Evolutionary conservation across 2,113 vertebrate genomes (phyloP).

Genomic region (Gallinago undulata): DNA sequence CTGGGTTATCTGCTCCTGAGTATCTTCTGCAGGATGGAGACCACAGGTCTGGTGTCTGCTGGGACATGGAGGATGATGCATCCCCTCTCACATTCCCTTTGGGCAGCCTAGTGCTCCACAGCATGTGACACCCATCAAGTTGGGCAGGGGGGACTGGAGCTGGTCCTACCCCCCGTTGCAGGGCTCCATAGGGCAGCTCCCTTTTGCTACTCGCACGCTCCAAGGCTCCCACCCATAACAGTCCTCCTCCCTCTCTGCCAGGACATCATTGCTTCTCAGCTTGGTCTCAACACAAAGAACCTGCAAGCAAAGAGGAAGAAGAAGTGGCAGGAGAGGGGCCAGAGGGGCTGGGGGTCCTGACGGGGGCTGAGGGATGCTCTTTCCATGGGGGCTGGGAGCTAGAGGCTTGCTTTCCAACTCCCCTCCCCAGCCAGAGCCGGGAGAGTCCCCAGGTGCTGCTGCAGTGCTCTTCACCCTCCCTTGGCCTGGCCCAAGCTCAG

Average conservation of each 20-base stretch:
- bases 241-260: neutral
- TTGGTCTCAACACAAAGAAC: neutral
- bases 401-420: neutral
- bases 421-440: neutral
- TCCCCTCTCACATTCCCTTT: neutral
- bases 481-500: neutral
- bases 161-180: neutral
- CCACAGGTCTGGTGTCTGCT: neutral
- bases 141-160: neutral
- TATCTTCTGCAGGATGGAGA: neutral
- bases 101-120: neutral
- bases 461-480: neutral
- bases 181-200: neutral
- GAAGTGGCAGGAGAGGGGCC: neutral
- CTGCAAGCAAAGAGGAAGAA: neutral
- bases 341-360: neutral
- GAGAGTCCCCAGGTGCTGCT: neutral
- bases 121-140: neutral
- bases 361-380: neutral
- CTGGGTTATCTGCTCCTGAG: neutral
- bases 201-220: neutral
- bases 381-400: neutral
- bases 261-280: neutral
- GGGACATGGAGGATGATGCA: neutral
- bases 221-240: neutral